Base-by-base conservation (phyloP, 2,797 vertebrate species). In the Dermochelys coriacea region DNA sequence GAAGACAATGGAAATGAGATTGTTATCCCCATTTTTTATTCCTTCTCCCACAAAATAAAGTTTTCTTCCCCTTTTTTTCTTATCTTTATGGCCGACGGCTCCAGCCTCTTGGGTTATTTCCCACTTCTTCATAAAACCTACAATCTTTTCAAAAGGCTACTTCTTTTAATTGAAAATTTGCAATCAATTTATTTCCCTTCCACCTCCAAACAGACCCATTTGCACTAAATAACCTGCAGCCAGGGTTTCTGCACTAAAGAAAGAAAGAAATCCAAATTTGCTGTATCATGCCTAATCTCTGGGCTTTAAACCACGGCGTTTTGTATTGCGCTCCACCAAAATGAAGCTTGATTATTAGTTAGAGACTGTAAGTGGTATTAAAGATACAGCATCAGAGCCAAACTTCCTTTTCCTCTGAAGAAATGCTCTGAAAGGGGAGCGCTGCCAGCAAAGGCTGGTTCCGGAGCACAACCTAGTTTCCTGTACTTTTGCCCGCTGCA, bases 111-210 rank as follows among this genome's bases (percentile, higher is more conserved):
- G 92, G 98, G 92, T 96, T 97, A 97, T 92, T 96, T 93, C 93
- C 80, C 77, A 25, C 74, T 96, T 93, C 82, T 93, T 96, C 92
- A 90, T 93, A 92, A 90, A 87, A 91, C 94, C 94, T 96, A 98
- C 98, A 98, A 98, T 98, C 97, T 97, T 97, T 96, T 96, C 96
- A 77, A 75, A 97, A 98, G 98, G 97, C 88, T 96, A 93, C 96
- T 97, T 96, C 74, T 97, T 98, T 98, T 98, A 98, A 98, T 97
- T 98, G 98, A 98, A 98, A 98, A 97, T 93, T 29, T 95, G 96
- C 97, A 93, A 68, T 98, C 96, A 94, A 86, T 97, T 47, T 41
- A 88, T 85, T 96, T 93, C 86, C 47, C 80, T 68, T 90, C 89
- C 47, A 94, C 94, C 94, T 85, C 86, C 87, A 91, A 96, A 79